Evolutionary conservation across 2,113 vertebrate species (phyloP), one percentile per base, ranked within the genome.

Genomic region (Pangasianodon hypophthalmus): DNA sequence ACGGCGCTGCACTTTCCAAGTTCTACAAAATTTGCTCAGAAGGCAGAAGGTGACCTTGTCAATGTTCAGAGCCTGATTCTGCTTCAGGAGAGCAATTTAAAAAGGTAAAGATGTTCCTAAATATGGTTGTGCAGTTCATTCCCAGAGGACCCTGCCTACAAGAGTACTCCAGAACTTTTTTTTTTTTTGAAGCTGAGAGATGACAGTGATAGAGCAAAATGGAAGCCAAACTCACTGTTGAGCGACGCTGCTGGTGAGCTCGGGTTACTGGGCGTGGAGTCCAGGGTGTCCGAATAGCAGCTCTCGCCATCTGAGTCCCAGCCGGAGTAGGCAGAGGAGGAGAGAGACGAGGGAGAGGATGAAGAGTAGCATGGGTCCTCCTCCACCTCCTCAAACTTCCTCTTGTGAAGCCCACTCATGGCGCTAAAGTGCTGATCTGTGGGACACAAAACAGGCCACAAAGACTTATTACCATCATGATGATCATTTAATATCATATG

Each of bases 371-470:
- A 95, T 10, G 95, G 96, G 93, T 98, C 97, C 92, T 96, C 97
- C 80, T 97, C 97, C 96, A 98, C 94, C 96, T 98, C 97, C 94
- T 98, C 97, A 21, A 97, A 98, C 94, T 99, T 99, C 95, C 98
- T 97, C 96, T 99, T 99, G 92, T 97, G 95, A 85, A 97, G 93
- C 89, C 97, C 97, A 4, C 97, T 97, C 98, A 99, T 99, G 96
- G 95, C 93, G 93, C 73, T 90, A 1, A 58, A 89, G 95, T 91
- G 96, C 94, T 91, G 89, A 96, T 95, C 97, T 97, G 94, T 54
- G 50, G 46, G 58, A 87, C 50, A 90, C 87, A 60, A 88, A 24
- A 50, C 21, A 84, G 46, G 24, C 88, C 60, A 89, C 19, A 90
- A 32, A 90, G 84, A 67, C 26, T 91, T 85, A 91, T 81, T 60